phyloP scores from a whole-genome alignment of 2,888 invertebrate species.

The Mythimna lalbum region DNA sequence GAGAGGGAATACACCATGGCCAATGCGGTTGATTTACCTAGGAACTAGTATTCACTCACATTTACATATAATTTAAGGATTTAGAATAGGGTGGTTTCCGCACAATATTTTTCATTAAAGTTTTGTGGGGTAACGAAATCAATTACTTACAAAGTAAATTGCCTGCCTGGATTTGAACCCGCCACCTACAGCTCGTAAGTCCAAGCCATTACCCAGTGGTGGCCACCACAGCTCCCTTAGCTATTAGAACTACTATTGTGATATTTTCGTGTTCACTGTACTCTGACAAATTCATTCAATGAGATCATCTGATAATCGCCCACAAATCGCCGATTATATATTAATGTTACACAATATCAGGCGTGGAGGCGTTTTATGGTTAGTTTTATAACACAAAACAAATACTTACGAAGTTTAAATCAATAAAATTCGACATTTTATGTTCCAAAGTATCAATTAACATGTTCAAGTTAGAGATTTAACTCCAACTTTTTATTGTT shows the following conservation, averaged over 20 bases:
- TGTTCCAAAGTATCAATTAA: conserved; percentile 22
- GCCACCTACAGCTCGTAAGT: no score
- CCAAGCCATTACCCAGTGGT: no score
- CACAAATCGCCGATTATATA: conserved; percentile 11
- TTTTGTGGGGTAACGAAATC: no score
- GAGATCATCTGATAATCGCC: conserved; percentile 34
- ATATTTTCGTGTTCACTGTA: background rate
- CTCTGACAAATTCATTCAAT: background rate
- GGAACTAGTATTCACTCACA: no score
- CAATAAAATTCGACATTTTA: conserved; percentile 35
- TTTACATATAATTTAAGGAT: no score
- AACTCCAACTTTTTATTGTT: conserved; percentile 2
- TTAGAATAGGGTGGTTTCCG: no score
- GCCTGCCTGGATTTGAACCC: no score
- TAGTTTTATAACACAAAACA: conserved; percentile 28
- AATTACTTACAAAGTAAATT: no score
- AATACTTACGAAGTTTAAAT: conserved; percentile 10
- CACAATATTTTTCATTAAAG: no score
- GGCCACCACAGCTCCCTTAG: background rate
- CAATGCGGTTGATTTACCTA: no score
- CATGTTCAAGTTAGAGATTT: conserved; percentile 1
- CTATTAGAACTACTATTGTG: background rate
- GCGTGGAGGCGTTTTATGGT: conserved; percentile 33
- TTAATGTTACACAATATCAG: conserved; percentile 12
- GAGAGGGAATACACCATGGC: no score